Evolutionary conservation across 53 echinoderm and acorn worm genomes (phyloP).

Genomic region (Mesocentrotus franciscanus): DNA sequence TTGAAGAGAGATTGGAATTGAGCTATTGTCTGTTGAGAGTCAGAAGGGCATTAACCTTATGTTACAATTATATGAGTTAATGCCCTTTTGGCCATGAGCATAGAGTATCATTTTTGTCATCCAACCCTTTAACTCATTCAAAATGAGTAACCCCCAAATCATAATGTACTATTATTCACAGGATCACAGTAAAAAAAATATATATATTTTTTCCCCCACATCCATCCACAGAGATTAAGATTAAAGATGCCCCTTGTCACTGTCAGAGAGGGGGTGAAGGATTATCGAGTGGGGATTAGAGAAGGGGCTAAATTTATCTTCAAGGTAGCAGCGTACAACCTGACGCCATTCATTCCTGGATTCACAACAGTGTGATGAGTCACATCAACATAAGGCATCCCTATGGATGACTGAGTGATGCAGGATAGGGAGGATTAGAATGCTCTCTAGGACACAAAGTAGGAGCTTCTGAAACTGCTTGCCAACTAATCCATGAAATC

Average conservation of each 20-base stretch:
- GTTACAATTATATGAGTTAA: too few relatives aligned
- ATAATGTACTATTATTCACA: not conserved
- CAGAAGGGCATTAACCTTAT: too few relatives aligned
- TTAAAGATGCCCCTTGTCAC: conserved; percentile 11
- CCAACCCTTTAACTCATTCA: too few relatives aligned
- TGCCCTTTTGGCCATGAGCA: too few relatives aligned
- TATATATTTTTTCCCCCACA: not conserved
- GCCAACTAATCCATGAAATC: conserved; percentile 10
- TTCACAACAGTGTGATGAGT: conserved; percentile 31
- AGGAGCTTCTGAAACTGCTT: not conserved
- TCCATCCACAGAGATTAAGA: conserved; percentile 30
- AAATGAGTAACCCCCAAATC: too few relatives aligned
- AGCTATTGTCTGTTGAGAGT: too few relatives aligned
- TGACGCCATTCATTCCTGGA: not conserved
- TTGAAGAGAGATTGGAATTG: too few relatives aligned
- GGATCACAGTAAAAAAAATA: not conserved
- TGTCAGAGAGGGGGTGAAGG: conserved; percentile 44
- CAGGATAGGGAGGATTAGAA: conserved; percentile 12
- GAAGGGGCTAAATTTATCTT: conserved; percentile 36
- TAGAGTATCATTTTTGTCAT: too few relatives aligned
- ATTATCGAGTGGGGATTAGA: conserved; percentile 33
- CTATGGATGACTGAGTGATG: conserved; percentile 19
- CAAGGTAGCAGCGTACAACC: conserved; percentile 23
- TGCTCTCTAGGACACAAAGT: conserved; percentile 16
- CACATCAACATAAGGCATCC: conserved; percentile 25